Evolutionary conservation across 35 echinoderm and acorn worm species (phyloP), one percentile per base, ranked within the genome.

Genomic region (Ophioderma brevispina): DNA sequence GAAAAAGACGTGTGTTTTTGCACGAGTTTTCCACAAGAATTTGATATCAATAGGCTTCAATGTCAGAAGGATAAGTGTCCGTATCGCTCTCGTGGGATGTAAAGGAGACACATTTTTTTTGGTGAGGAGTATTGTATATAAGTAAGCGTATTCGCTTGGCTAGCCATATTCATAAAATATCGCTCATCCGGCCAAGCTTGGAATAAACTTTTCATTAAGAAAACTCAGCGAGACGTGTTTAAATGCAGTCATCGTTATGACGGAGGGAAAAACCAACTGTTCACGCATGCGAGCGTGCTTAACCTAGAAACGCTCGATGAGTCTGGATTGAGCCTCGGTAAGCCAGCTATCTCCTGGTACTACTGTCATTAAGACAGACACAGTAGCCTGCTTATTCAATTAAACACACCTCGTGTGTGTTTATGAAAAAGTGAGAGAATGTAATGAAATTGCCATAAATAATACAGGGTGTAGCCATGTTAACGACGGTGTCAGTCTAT

Each of bases 361-460:
- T n/a, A n/a, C n/a, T 25, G 59, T 70, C 59, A 70, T 70, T 70
- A 70, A 18, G 23, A 13, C 10, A 70, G 59, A 70, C 59, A 70
- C 10, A 70, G 23, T 70, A 70, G 59, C 23, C 59, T 70, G 59
- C 59, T 70, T 70, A 70, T 70, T 70, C 59, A 70, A 70, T 70
- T 70, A 70, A 15, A 30, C 10, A 70, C 59, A 70, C 59, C 59
- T 2, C n/a, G 59, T 70, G 59, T 70, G 59, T 70, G 59, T 70
- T 70, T 70, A 70, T 70, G 15, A 70, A 70, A 70, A 70, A 70
- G 59, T 70, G 59, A 70, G 59, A 70, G 15, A 70, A 15, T 6
- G 23, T 70, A 70, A 70, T 70, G 23, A 70, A 70, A 25, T 70
- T 70, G 28, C 59, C 5, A 70, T 70, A 13, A 18, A 70, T 70